These are phyloP conservation scores for Ascidia mentula DNA, from an alignment of 23 tunicate species.

Conservation along the genomic window DNA sequence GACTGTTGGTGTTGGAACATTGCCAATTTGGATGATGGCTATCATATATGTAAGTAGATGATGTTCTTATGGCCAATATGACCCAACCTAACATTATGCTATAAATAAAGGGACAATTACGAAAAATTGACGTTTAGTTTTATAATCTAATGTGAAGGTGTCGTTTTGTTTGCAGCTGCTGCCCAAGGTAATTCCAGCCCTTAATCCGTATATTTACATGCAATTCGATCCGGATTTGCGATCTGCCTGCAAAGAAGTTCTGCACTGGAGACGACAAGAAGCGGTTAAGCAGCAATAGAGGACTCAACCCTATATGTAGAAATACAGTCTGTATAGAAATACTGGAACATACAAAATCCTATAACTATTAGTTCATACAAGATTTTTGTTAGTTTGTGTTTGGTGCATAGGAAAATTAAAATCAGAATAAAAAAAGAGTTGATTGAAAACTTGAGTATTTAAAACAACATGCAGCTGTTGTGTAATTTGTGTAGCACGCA, in stretches of 20 bases:
- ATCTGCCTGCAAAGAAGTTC: conserved; percentile 13
- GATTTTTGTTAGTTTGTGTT: too few species aligned
- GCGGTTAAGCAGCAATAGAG: not conserved
- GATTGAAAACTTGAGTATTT: too few species aligned
- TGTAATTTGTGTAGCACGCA: too few species aligned
- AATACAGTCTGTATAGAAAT: too few species aligned
- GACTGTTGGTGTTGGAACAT: conserved; percentile 16
- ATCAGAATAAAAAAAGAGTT: too few species aligned
- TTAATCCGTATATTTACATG: conserved; percentile 75
- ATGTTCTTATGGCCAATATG: too few species aligned
- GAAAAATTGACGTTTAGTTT: not conserved
- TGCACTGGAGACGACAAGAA: conserved; percentile 7
- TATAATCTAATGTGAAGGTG: not conserved
- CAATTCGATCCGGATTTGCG: conserved; percentile 52
- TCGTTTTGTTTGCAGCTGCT: conserved; percentile 23
- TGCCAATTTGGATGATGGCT: conserved; percentile 9
- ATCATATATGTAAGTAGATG: conserved; percentile 22
- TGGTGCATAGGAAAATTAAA: too few species aligned
- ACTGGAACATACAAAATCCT: too few species aligned
- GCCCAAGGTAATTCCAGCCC: conserved; percentile 47
- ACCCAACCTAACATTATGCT: too few species aligned
- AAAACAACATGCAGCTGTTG: too few species aligned
- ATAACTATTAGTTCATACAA: too few species aligned
- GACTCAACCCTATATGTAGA: not conserved
- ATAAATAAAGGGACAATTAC: too few species aligned